These are phyloP conservation scores for Notoglanidium macrostoma DNA, from an alignment of 2,797 vertebrate species.

Conservation along the genomic window DNA sequence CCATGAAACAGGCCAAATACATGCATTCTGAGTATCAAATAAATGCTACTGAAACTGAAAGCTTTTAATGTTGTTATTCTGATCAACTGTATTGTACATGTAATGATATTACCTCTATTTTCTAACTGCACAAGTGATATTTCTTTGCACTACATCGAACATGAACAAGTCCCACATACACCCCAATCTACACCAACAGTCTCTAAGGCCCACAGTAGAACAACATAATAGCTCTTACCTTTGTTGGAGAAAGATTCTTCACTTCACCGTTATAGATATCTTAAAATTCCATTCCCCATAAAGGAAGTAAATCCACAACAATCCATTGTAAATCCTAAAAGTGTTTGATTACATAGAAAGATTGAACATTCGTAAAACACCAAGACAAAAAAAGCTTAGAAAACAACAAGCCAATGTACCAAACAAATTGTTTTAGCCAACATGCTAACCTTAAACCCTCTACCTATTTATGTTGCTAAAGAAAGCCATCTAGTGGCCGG, in stretches of 20 bases:
- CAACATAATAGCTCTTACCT: background rate
- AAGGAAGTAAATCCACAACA: background rate
- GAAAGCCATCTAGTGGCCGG: background rate
- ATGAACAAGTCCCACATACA: background rate
- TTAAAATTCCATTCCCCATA: background rate
- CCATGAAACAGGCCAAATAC: too few relatives aligned
- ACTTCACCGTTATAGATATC: background rate
- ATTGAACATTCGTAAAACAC: background rate
- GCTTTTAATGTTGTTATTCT: background rate
- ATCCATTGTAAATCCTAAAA: background rate
- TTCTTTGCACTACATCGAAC: background rate
- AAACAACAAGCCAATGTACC: background rate
- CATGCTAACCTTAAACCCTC: background rate
- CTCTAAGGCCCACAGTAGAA: background rate
- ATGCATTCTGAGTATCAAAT: background rate
- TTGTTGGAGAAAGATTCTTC: background rate
- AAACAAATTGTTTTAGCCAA: background rate
- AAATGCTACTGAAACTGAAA: background rate
- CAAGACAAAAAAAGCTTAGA: too few relatives aligned
- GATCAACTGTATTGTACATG: background rate
- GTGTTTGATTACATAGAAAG: background rate
- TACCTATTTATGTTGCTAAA: too few relatives aligned
- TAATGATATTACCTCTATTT: background rate
- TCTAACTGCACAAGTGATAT: background rate
- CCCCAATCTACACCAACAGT: background rate